These are phyloP conservation scores for Lepus oiostolus DNA, from an alignment of 2,797 vertebrate genomes.

Conservation along the genomic window DNA sequence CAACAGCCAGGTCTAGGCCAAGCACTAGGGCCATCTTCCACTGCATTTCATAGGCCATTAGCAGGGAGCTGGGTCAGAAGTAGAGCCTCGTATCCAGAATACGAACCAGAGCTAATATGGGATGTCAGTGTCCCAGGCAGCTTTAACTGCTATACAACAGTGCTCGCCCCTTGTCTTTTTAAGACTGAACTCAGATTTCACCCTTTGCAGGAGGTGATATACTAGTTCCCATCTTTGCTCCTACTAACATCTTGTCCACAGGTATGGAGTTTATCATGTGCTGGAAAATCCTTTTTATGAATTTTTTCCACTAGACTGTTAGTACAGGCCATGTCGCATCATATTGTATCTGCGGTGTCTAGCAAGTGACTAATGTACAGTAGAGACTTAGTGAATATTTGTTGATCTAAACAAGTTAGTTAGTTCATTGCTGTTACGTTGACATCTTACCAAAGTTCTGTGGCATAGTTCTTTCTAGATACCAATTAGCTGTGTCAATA, in stretches of 20 bases:
- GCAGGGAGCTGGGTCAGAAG: no score
- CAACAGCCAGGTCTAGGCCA: no score
- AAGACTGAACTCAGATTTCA: constrained; percentile 15
- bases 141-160: no score
- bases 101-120: no score
- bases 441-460: not conserved
- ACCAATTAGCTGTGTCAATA: not conserved
- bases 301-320: not conserved
- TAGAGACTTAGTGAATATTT: not conserved
- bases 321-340: not conserved
- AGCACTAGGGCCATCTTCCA: no score
- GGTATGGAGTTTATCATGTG: constrained; percentile 8
- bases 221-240: not conserved
- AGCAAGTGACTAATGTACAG: not conserved
- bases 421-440: not conserved
- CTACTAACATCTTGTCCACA: not conserved
- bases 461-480: not conserved
- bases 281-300: not conserved
- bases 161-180: not conserved
- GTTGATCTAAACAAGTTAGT: constrained; percentile 15
- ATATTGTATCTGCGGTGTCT: not conserved
- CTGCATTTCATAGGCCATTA: no score
- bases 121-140: no score
- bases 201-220: not conserved
- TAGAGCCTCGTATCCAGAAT: no score